A percentile compares a stretch with the other conserved stretches of the same genome.
These are phyloP conservation scores for Drosophila jambulina DNA, from an alignment of 1,140 invertebrate species.

Conservation along the genomic window DNA sequence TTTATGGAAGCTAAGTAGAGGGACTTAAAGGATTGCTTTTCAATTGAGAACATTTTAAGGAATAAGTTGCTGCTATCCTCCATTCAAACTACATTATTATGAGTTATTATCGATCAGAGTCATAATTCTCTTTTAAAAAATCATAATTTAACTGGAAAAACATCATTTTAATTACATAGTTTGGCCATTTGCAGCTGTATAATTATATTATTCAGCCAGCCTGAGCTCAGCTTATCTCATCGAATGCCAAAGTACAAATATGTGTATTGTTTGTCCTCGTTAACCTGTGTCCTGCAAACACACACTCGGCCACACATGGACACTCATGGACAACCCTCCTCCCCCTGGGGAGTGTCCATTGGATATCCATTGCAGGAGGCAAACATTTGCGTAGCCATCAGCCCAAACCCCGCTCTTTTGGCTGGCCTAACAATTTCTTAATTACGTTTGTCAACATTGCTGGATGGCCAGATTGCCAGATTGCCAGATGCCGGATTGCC, in stretches of 20 bases:
- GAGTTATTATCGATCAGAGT: no score
- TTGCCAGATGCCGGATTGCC: conserved; percentile 7
- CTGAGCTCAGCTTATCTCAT: conserved; percentile 3
- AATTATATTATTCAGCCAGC: not conserved
- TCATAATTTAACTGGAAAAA: not conserved
- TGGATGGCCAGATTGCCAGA: conserved; percentile 1
- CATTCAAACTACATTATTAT: no score
- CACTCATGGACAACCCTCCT: not conserved
- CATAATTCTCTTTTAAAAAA: not conserved
- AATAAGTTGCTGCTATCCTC: not conserved
- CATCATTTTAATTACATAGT: not conserved
- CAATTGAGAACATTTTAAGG: not conserved
- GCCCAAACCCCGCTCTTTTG: not conserved
- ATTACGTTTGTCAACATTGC: conserved; percentile 57
- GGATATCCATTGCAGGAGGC: conserved; percentile 26
- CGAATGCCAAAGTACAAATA: conserved; percentile 19
- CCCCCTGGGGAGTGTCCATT: not conserved
- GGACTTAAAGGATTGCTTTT: not conserved
- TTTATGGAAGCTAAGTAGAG: no score
- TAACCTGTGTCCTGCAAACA: conserved; percentile 23
- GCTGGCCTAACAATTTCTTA: conserved; percentile 48
- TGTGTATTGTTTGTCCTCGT: conserved; percentile 42
- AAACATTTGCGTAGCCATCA: conserved; percentile 44
- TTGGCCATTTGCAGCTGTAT: not conserved
- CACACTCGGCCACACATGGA: not conserved